Evolutionary conservation across 2,888 invertebrate genomes (phyloP).

Genomic region (Atherix ibis): DNA sequence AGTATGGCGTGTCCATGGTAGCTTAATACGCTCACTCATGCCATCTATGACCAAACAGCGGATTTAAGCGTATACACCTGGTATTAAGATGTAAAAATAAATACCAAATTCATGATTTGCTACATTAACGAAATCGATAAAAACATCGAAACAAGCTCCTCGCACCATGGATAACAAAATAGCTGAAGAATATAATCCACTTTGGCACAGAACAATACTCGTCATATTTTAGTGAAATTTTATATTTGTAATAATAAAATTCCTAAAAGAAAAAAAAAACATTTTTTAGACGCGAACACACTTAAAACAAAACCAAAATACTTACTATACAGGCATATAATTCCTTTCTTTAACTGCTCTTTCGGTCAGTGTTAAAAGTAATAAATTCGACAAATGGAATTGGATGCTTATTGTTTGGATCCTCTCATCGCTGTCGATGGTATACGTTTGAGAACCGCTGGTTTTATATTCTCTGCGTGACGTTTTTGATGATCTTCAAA

Average conservation of each 20-base stretch:
- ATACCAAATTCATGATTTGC: constrained; percentile 31
- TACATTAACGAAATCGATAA: constrained; percentile 29
- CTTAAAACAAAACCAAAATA: not conserved
- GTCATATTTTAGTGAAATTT: constrained; percentile 34
- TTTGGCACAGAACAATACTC: constrained; percentile 32
- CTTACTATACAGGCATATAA: constrained; percentile 29
- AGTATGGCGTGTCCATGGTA: too few species aligned
- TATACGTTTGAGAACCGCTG: too few species aligned
- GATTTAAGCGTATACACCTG: too few species aligned
- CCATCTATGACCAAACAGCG: too few species aligned
- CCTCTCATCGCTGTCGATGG: constrained; percentile 23
- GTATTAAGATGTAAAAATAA: too few species aligned
- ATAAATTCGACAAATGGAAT: constrained; percentile 32
- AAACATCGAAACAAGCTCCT: constrained; percentile 31
- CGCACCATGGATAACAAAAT: constrained; percentile 27
- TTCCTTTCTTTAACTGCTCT: constrained; percentile 30
- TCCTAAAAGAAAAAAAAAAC: too few species aligned
- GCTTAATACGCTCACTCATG: too few species aligned
- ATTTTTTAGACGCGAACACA: too few species aligned
- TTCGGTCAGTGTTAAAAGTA: constrained; percentile 30
- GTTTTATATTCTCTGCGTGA: constrained; percentile 28
- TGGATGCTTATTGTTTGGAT: constrained; percentile 32
- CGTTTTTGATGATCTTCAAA: constrained; percentile 8
- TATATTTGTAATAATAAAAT: constrained; percentile 28
- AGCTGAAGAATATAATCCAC: constrained; percentile 30